phyloP scores from a whole-genome alignment of 1,140 invertebrate genomes.

The Prorops nasuta region DNA sequence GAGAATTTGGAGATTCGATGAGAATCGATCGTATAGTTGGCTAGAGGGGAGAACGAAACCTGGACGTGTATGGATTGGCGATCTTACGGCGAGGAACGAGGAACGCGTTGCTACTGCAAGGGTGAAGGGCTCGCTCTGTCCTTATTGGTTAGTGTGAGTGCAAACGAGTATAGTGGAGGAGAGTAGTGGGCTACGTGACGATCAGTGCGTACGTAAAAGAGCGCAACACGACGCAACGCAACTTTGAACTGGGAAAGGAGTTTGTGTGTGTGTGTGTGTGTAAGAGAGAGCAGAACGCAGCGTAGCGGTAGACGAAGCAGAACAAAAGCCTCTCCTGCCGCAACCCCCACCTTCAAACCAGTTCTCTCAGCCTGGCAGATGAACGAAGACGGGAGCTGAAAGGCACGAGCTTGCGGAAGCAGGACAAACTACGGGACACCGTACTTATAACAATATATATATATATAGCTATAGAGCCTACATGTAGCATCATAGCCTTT shows the following conservation, averaged over 20 bases:
- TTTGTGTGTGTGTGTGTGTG: no score
- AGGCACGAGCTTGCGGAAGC: no score
- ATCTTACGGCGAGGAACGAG: background rate
- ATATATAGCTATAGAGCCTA: no score
- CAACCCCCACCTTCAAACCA: background rate
- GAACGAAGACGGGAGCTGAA: no score
- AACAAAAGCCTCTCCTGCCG: constrained; percentile 8
- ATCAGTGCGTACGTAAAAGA: constrained; percentile 11
- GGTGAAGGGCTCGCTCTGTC: background rate
- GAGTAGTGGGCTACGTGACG: constrained; percentile 13
- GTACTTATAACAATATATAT: no score
- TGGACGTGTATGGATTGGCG: no score
- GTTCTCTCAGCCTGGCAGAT: background rate
- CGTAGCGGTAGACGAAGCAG: constrained; percentile 18
- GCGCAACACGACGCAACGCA: constrained; percentile 14
- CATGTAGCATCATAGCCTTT: no score
- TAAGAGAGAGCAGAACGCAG: no score
- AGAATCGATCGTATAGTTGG: background rate
- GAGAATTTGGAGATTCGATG: background rate
- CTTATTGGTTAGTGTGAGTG: no score
- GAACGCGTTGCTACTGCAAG: background rate
- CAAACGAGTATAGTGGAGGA: background rate
- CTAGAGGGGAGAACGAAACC: background rate
- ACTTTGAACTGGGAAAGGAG: no score
- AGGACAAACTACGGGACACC: no score